phyloP scores from a whole-genome alignment of 2,797 vertebrate species.

The Arremon aurantiirostris region DNA sequence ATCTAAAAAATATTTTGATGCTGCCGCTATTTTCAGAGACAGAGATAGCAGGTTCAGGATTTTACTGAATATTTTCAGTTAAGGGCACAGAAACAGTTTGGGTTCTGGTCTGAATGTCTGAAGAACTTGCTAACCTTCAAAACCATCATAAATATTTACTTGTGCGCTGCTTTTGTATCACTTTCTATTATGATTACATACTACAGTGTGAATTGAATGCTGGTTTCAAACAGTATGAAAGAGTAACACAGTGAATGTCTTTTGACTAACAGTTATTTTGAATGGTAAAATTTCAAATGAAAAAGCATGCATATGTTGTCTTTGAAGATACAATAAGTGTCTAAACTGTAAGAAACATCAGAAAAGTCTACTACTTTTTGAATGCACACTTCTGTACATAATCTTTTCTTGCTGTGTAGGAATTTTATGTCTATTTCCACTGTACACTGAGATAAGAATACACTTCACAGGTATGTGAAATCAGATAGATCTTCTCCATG shows the following conservation, averaged over 20 bases:
- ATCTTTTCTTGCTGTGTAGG: neutral
- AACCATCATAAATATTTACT: neutral
- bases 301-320: neutral
- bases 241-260: neutral
- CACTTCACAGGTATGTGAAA: neutral
- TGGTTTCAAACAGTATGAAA: neutral
- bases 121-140: neutral
- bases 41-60: neutral
- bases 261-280: neutral
- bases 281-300: neutral
- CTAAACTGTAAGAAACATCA: neutral
- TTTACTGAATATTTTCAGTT: neutral
- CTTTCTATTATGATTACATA: neutral
- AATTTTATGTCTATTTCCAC: neutral
- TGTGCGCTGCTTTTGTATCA: neutral
- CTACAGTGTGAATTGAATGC: neutral
- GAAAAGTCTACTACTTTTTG: neutral
- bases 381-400: neutral
- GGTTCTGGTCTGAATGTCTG: neutral
- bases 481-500: neutral
- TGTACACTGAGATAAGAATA: neutral
- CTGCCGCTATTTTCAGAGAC: neutral
- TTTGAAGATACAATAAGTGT: neutral
- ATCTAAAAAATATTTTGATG: neutral
- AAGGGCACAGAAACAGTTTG: neutral